Conservation (phyloP, 2,113 vertebrate species). For the Acanthisitta chloris region DNA sequence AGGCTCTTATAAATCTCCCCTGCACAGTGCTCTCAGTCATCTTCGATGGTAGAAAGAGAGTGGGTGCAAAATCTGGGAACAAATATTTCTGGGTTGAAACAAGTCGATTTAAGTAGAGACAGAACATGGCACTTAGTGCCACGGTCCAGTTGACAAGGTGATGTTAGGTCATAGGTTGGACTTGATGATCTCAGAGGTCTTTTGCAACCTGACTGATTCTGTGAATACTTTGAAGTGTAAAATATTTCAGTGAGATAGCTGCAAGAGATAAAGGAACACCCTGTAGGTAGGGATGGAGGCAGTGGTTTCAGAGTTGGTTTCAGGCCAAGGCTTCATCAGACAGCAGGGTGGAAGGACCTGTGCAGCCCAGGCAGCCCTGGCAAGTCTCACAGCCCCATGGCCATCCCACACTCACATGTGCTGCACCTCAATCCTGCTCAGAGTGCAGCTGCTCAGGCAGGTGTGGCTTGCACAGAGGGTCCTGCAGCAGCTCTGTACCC, state of each 20-base stretch:
- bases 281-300: not conserved
- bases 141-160: too few species aligned
- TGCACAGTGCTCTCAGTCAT: not conserved
- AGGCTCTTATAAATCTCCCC: not conserved
- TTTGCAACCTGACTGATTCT: too few species aligned
- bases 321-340: not conserved
- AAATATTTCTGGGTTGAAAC: not conserved
- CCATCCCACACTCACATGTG: rapidly evolving
- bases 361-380: not conserved
- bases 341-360: not conserved
- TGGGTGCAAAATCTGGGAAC: not conserved
- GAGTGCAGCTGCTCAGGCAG: not conserved
- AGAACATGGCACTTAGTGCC: too few species aligned
- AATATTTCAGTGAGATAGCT: not conserved
- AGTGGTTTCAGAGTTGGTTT: not conserved
- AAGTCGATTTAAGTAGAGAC: too few species aligned
- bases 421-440: not conserved
- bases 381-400: not conserved
- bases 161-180: too few species aligned
- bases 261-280: not conserved
- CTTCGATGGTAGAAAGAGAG: not conserved
- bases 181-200: too few species aligned
- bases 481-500: not conserved
- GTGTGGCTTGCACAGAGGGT: not conserved
- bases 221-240: not conserved